These are phyloP conservation scores for Pseudochirops cupreus DNA, from an alignment of 2,797 vertebrate genomes.

Conservation along the genomic window DNA sequence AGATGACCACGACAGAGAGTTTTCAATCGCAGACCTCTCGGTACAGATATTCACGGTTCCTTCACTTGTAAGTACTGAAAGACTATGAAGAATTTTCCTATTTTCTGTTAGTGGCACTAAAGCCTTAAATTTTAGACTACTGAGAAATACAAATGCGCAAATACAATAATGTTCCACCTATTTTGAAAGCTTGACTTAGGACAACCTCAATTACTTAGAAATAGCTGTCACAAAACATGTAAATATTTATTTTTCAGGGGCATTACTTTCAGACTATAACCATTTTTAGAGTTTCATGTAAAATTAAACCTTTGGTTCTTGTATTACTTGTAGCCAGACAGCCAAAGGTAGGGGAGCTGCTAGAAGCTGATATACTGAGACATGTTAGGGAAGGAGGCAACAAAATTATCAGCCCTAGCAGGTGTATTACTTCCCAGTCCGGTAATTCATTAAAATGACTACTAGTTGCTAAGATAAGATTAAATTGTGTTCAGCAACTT, in stretches of 20 bases:
- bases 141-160: slow-evolving; percentile 60
- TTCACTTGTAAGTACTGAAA: slow-evolving; percentile 93
- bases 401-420: not conserved
- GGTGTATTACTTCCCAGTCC: not conserved
- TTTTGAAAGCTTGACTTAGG: not conserved
- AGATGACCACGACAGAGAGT: slow-evolving; percentile 97
- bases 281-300: not conserved
- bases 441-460: not conserved
- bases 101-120: slow-evolving; percentile 77
- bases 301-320: not conserved
- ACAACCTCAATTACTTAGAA: slow-evolving; percentile 8
- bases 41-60: slow-evolving; percentile 99
- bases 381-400: not conserved
- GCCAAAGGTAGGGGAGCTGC: not conserved
- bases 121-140: slow-evolving; percentile 62
- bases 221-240: not conserved
- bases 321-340: not conserved
- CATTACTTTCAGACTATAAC: not conserved
- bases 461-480: not conserved
- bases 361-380: not conserved
- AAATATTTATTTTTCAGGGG: not conserved
- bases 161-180: slow-evolving; percentile 33
- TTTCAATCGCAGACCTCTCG: slow-evolving; percentile 97
- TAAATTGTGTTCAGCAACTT: not conserved
- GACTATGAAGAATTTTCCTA: slow-evolving; percentile 81